phyloP scores from a whole-genome alignment of 2,888 invertebrate species.

The Masnerella sp. region DNA sequence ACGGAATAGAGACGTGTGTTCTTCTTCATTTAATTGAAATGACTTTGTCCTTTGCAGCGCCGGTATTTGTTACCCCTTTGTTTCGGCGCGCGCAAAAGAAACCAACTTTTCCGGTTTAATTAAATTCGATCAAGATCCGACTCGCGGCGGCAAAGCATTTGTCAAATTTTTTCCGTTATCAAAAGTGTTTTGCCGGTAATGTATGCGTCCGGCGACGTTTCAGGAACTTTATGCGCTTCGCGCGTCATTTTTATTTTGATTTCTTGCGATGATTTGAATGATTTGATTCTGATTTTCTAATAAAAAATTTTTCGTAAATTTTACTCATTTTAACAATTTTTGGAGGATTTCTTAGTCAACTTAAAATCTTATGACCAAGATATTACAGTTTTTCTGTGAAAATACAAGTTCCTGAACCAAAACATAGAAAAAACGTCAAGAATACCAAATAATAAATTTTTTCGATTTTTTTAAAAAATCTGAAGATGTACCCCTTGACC shows the following conservation, averaged over 20 bases:
- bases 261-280: too few species aligned
- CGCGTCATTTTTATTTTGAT: background rate
- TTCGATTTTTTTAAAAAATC: too few species aligned
- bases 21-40: constrained; percentile 57
- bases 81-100: constrained; percentile 40
- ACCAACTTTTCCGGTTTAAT: constrained; percentile 46
- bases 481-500: too few species aligned
- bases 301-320: too few species aligned
- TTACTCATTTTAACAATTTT: too few species aligned
- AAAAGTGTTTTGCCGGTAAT: constrained; percentile 3
- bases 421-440: too few species aligned
- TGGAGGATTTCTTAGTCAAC: too few species aligned
- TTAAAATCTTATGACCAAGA: too few species aligned
- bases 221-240: background rate
- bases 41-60: constrained; percentile 49
- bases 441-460: too few species aligned
- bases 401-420: too few species aligned
- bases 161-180: constrained; percentile 21
- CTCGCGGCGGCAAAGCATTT: constrained; percentile 15
- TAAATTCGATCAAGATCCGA: constrained; percentile 41
- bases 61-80: constrained; percentile 49
- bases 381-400: too few species aligned
- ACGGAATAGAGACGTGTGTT: constrained; percentile 57
- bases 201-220: constrained; percentile 7
- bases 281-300: too few species aligned